These are phyloP conservation scores for Leucophenga montana DNA, from an alignment of 2,888 invertebrate species.

Conservation along the genomic window DNA sequence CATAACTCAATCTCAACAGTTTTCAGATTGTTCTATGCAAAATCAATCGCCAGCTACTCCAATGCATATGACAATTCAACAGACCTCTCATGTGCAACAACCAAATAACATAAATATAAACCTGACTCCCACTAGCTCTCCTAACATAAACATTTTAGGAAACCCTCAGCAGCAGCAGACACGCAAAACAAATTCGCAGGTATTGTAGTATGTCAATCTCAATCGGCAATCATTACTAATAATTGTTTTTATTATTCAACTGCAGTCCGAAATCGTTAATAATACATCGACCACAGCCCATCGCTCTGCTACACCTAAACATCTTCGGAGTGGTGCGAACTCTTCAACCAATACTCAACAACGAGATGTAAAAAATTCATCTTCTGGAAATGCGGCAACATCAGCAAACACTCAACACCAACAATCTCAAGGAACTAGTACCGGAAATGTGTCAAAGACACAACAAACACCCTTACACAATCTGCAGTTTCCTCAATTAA, in stretches of 20 bases:
- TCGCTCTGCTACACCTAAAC: slow-evolving; percentile 71
- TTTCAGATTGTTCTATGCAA: slow-evolving; percentile 82
- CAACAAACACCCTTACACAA: slow-evolving; percentile 70
- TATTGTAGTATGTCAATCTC: slow-evolving; percentile 44
- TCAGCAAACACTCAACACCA: slow-evolving; percentile 58
- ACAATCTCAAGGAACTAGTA: slow-evolving; percentile 56
- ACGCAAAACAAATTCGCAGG: slow-evolving; percentile 69
- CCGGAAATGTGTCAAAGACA: slow-evolving; percentile 64
- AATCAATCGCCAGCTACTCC: slow-evolving; percentile 75
- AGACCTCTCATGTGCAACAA: slow-evolving; percentile 78
- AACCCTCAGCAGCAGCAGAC: slow-evolving; percentile 63
- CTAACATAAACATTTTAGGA: slow-evolving; percentile 70
- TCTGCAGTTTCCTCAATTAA: slow-evolving; percentile 61
- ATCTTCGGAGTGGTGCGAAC: slow-evolving; percentile 65
- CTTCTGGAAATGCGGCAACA: slow-evolving; percentile 51
- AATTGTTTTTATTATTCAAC: background rate
- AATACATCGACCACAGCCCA: slow-evolving; percentile 62
- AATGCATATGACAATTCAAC: slow-evolving; percentile 75
- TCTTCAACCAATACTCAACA: slow-evolving; percentile 55
- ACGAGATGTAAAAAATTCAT: slow-evolving; percentile 68
- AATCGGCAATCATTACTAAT: background rate
- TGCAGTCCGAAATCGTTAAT: slow-evolving; percentile 58
- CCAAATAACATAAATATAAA: slow-evolving; percentile 63
- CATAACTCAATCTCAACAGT: slow-evolving; percentile 73
- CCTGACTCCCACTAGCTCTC: slow-evolving; percentile 65